Conservation (phyloP, 2,797 vertebrate species). For the Hozukius guyotensis region DNA sequence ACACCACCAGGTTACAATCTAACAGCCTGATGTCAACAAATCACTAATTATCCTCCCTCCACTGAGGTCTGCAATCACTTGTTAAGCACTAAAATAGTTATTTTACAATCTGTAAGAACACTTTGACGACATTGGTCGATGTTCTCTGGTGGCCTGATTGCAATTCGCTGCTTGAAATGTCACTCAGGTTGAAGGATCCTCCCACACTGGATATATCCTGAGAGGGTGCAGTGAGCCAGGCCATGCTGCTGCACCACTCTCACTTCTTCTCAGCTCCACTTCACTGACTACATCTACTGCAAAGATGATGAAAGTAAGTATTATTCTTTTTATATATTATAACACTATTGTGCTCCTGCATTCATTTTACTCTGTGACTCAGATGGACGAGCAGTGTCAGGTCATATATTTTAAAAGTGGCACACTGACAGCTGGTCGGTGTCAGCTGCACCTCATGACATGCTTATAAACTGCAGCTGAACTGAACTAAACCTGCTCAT, state of each 20-base stretch:
- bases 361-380: not conserved
- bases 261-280: slow-evolving; percentile 18
- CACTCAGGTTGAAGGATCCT: slow-evolving; percentile 33
- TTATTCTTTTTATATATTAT: not conserved
- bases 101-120: slow-evolving; percentile 15
- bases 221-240: slow-evolving; percentile 19
- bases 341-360: not conserved
- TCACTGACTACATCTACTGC: slow-evolving; percentile 33
- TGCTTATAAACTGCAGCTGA: not conserved
- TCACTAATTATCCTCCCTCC: slow-evolving; percentile 7
- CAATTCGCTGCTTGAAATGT: slow-evolving; percentile 52
- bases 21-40: slow-evolving; percentile 17
- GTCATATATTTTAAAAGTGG: not conserved
- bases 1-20: slow-evolving; percentile 33
- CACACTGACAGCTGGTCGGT: slow-evolving; percentile 5
- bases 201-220: slow-evolving; percentile 55
- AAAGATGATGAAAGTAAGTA: slow-evolving; percentile 71
- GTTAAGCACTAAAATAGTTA: slow-evolving; percentile 17
- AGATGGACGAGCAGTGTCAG: not conserved
- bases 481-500: not conserved
- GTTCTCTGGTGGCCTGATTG: not conserved
- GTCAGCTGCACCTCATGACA: not conserved
- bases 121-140: slow-evolving; percentile 10
- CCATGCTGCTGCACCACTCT: slow-evolving; percentile 40
- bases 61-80: slow-evolving; percentile 5